A percentile compares a stretch with the other conserved stretches of the same genome.
phyloP scores from a whole-genome alignment of 2,113 vertebrate species.

The Macroglossus sobrinus region DNA sequence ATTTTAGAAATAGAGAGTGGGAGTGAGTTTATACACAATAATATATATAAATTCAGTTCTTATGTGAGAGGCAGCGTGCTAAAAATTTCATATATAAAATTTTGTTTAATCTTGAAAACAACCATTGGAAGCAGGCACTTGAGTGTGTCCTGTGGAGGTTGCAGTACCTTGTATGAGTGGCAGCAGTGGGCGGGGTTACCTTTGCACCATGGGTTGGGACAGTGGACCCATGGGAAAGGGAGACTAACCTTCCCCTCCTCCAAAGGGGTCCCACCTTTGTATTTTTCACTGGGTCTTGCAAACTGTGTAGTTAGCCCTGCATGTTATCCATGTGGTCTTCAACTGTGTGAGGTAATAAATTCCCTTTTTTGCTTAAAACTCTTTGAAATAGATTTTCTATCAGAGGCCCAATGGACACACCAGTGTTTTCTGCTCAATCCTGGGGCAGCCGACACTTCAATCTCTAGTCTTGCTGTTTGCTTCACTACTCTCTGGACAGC shows the following conservation, averaged over 20 bases:
- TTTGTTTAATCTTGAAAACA: neutral
- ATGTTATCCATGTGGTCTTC: neutral
- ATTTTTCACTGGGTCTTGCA: neutral
- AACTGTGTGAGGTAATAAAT: neutral
- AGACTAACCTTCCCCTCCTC: neutral
- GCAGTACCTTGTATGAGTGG: too few relatives aligned
- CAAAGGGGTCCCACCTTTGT: rapidly evolving
- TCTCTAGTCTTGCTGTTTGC: neutral
- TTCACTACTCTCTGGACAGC: neutral
- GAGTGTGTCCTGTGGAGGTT: neutral
- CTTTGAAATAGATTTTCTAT: neutral
- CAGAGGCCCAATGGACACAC: neutral
- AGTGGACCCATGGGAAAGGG: neutral
- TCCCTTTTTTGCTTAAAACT: neutral
- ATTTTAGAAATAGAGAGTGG: neutral
- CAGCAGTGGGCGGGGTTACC: rapidly evolving
- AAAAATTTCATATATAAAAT: neutral
- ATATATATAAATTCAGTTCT: neutral
- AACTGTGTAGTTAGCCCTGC: neutral
- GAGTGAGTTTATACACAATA: neutral
- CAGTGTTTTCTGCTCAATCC: neutral
- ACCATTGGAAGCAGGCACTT: neutral
- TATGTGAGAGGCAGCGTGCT: neutral
- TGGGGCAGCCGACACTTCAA: neutral
- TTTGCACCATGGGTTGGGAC: neutral